Percentiles rank a stretch among this genome's conserved stretches.
Evolutionary conservation across 2,888 invertebrate genomes (phyloP).

Genomic region (Cheilosia grossa): DNA sequence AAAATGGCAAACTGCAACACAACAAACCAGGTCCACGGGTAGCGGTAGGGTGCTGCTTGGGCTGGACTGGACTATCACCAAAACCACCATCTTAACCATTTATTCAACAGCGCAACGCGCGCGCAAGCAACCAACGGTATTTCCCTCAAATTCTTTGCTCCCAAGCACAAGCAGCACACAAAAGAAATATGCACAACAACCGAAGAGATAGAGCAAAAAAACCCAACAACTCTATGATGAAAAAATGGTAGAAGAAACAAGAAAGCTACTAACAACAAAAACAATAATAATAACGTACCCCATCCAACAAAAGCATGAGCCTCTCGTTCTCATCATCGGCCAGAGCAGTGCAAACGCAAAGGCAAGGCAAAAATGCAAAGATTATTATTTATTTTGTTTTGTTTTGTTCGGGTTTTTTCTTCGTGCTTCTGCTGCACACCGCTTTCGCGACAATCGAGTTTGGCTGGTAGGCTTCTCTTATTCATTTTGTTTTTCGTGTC

Average conservation of each 20-base stretch:
- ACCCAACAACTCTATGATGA: slow-evolving; percentile 4
- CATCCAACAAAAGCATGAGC: not conserved
- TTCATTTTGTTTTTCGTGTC: not conserved
- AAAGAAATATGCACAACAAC: slow-evolving; percentile 20
- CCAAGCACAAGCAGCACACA: slow-evolving; percentile 6
- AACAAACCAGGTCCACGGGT: not conserved
- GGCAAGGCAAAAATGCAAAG: not conserved
- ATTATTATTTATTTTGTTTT: slow-evolving; percentile 61
- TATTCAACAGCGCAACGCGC: slow-evolving; percentile 46
- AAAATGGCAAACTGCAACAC: slow-evolving; percentile 65
- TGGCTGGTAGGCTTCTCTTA: not conserved
- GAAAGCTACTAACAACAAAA: slow-evolving; percentile 58
- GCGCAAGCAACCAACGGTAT: slow-evolving; percentile 66
- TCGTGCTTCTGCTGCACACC: slow-evolving; percentile 40
- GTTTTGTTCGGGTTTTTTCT: slow-evolving; percentile 67
- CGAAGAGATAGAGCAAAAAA: slow-evolving; percentile 9
- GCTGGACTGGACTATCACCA: slow-evolving; percentile 33
- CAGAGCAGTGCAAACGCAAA: not conserved
- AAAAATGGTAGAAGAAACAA: slow-evolving; percentile 19
- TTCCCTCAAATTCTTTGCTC: slow-evolving; percentile 62
- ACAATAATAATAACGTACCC: slow-evolving; percentile 55
- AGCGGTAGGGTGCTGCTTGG: not conserved
- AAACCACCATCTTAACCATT: slow-evolving; percentile 12
- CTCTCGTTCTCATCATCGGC: not conserved
- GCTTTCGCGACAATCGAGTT: slow-evolving; percentile 50